Evolutionary conservation across 2,797 vertebrate species (phyloP), one percentile per base, ranked within the genome.

Genomic region (Chelon auratus): DNA sequence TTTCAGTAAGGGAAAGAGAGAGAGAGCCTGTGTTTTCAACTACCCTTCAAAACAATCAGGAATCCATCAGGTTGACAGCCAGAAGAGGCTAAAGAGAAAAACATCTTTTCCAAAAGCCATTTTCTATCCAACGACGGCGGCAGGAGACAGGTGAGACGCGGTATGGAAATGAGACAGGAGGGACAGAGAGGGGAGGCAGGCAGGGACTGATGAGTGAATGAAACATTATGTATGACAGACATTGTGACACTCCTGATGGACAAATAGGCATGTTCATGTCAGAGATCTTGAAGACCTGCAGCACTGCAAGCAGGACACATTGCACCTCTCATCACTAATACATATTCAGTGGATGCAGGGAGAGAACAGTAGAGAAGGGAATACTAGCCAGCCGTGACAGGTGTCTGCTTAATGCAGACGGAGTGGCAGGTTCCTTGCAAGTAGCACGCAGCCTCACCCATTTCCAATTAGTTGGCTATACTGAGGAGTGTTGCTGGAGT

Each of bases 41-140:
- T 79, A 85, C 77, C 88, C 84, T 90, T 92, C 87, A 87, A 86
- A 91, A 92, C 89, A 90, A 90, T 91, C 86, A 77, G 64, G 77
- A 79, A 91, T 83, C 87, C 86, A 91, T 91, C 87, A 91, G 71
- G 79, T 45, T 89, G 89, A 93, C 91, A 91, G 91, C 71, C 82
- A 78, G 80, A 77, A 78, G 81, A 86, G 77, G 80, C 77, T 60
- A 50, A 72, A 87, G 80, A 87, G 80, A 80, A 72, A 91, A 77
- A 69, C 62, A 79, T 83, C 84, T 84, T 88, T 33, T 68, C 79
- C 78, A 87, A 83, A 90, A 87, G 89, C 82, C 85, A 89, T 88
- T 90, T 91, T 87, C 88, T 76, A 76, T 76, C 73, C 64, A 73
- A 80, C 57, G 20, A 68, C 37, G 30, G 73, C 76, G 80, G 86